These are phyloP conservation scores for Rhynchomys soricoides DNA, from an alignment of 2,113 vertebrate genomes.

Conservation along the genomic window DNA sequence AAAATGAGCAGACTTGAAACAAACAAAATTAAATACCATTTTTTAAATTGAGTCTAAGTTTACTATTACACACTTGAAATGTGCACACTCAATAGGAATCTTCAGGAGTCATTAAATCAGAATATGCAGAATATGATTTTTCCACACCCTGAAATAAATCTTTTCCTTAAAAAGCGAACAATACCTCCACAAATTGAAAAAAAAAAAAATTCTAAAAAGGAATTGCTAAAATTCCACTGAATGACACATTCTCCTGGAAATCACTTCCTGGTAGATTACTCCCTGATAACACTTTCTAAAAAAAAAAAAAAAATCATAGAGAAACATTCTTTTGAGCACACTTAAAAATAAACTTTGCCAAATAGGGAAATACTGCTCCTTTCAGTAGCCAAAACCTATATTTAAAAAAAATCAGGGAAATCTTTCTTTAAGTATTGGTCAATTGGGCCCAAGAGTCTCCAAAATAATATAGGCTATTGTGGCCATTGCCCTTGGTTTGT, in stretches of 20 bases:
- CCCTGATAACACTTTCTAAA: not conserved
- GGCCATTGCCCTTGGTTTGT: not conserved
- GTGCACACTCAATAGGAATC: not conserved
- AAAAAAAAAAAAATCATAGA: not conserved
- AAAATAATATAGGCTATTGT: not conserved
- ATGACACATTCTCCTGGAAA: not conserved
- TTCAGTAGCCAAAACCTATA: not conserved
- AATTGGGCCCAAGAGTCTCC: not conserved
- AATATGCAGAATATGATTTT: not conserved
- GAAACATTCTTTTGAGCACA: not conserved
- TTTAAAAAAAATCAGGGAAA: too few relatives aligned
- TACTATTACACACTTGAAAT: not conserved
- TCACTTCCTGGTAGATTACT: not conserved
- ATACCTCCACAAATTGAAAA: not conserved
- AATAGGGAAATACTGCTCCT: not conserved
- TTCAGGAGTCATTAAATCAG: not conserved
- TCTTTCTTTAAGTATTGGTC: not conserved
- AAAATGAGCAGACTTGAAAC: not conserved
- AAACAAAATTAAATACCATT: not conserved
- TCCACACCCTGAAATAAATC: slow-evolving; percentile 33
- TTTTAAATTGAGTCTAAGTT: slow-evolving; percentile 21
- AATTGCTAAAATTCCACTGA: slow-evolving; percentile 35
- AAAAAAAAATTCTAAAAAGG: not conserved
- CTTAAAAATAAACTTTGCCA: not conserved
- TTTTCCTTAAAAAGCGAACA: slow-evolving; percentile 29